Evolutionary conservation across 1,140 invertebrate genomes (phyloP), one percentile per base, ranked within the genome.

Genomic region (Cotesia chilonis): DNA sequence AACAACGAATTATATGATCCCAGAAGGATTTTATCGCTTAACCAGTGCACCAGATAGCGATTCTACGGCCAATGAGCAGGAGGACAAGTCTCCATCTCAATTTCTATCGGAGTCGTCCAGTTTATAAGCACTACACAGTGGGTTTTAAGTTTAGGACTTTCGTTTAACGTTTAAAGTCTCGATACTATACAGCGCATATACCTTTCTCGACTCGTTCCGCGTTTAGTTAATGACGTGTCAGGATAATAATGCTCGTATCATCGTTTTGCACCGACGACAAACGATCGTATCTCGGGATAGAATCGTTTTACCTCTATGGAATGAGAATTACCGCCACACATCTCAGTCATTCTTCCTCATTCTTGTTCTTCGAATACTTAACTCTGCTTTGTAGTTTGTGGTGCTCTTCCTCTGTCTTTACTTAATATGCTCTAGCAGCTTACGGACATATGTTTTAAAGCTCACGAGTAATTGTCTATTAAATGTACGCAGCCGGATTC

Each of bases 171-270:
- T 75, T 66, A 75, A 72, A 70, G 57, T 63, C 66, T 20, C 35
- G 67, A 70, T 65, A 68, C 52, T 12, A 55, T 63, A 68, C 17
- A 35, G 51, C 10, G 35, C 38, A 7, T 36, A 47, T 4, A 38
- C n/a, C 69, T 59, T 54, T 28, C 28, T 28, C 28, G 28, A 28
- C 28, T 69, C 36, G 54, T 75, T 70, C 55, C 66, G 51, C 64
- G 37, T 72, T 68, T 75, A 81, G 81, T 86, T 86, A 87, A 87
- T 82, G 84, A 85, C 83, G 84, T 85, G 84, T 86, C 82, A 80
- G 78, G 74, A 83, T 83, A 77, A 80, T 84, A 85, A 85, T 82
- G 74, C 81, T 60, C 72, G 79, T 78, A 85, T 84, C 81, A 84
- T 85, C 82, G 79, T 73, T 77, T 71, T 75, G 77, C 70, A 76